Evolutionary conservation across 92 coral and sea anemone genomes (phyloP).

Genomic region (Zoanthus sansibaricus): DNA sequence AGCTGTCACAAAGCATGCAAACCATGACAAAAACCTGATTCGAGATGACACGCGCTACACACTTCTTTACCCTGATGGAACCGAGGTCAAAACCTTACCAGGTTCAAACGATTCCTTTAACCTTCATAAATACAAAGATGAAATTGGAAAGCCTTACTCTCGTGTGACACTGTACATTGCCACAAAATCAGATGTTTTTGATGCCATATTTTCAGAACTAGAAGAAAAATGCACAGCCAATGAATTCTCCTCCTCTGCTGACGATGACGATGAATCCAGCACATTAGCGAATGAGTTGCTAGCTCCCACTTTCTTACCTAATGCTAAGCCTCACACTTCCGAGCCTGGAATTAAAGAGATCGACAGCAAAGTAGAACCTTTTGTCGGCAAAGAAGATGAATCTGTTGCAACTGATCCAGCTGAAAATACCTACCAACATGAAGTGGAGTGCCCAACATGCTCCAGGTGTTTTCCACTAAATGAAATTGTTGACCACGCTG

Average conservation of each 20-base stretch:
- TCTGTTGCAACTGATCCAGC: slow-evolving; percentile 4
- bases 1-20: slow-evolving; percentile 19
- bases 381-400: slow-evolving; percentile 26
- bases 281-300: slow-evolving; percentile 21
- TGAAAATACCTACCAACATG: slow-evolving; percentile 14
- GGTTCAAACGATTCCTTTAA: slow-evolving; percentile 20
- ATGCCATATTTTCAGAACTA: neutral
- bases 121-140: slow-evolving; percentile 49
- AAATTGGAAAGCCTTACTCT: slow-evolving; percentile 6
- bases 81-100: slow-evolving; percentile 41
- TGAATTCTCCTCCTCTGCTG: neutral
- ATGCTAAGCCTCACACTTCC: slow-evolving; percentile 9
- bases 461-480: slow-evolving; percentile 30
- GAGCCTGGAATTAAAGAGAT: slow-evolving; percentile 32
- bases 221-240: too few relatives aligned
- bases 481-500: slow-evolving; percentile 62
- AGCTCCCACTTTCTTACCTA: slow-evolving; percentile 31
- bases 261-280: neutral
- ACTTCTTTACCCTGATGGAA: slow-evolving; percentile 34
- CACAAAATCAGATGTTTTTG: neutral
- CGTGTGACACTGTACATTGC: neutral
- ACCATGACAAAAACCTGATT: slow-evolving; percentile 4
- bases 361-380: slow-evolving; percentile 26
- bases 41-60: neutral
- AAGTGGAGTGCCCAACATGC: slow-evolving; percentile 53